Evolutionary conservation across 2,888 invertebrate genomes (phyloP), one percentile per base, ranked within the genome.

Genomic region (Colletes collaris): DNA sequence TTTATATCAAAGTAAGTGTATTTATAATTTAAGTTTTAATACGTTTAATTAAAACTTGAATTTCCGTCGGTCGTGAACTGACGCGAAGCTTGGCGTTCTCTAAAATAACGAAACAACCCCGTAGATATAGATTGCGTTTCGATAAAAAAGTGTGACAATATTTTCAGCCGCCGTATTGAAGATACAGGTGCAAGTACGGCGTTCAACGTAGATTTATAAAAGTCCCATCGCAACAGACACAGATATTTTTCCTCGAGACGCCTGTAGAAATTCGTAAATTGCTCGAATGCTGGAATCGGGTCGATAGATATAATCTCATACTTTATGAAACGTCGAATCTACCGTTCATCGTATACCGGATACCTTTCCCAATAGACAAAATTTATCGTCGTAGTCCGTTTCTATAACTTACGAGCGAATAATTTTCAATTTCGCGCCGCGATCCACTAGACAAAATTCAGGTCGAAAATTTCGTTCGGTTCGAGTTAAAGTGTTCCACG

Each of bases 281-380:
- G 53, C 40, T 65, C 13, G 52, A 13, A 5, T 50, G 56, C 50
- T 55, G 13, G 40, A 58, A 72, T 11, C 56, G 58, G 40, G 58
- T 50, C 19, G 50, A 72, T 58, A 65, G 62, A 65, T 65, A 50
- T 44, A 62, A 70, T 70, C 56, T 58, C 50, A 46, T 65, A 65
- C 46, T 72, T 72, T 58, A 72, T 65, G 56, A 44, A 56, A 58
- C 53, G 46, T 40, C 40, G 44, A 55, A 27, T 19, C 7, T 46
- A 13, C 16, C 65, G 56, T 50, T 55, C 13, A 53, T 49, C 5
- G 55, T 35, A 46, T 37, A 44, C 40, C 55, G n/a, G 8, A 58
- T 49, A 71, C 4, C 58, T 58, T 11, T 10, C 40, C 35, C 53
- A 44, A n/a, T 27, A 46, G 16, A 44, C 44, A 4, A 53, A 62